phyloP scores from a whole-genome alignment of 2,797 vertebrate species.

The Pogonophryne albipinna region DNA sequence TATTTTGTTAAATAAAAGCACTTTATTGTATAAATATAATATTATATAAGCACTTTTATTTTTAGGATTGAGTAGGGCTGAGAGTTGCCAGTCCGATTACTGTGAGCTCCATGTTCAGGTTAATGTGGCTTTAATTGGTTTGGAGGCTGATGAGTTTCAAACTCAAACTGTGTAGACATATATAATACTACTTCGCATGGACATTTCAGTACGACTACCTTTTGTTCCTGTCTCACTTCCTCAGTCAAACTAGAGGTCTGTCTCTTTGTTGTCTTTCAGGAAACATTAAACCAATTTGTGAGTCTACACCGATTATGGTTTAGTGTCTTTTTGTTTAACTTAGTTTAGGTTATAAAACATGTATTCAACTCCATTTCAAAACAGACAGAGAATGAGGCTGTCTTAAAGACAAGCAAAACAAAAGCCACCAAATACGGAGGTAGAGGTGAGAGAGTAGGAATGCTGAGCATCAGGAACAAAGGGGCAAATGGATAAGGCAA shows the following conservation, averaged over 20 bases:
- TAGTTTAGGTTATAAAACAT: conserved; percentile 14
- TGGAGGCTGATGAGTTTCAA: conserved; percentile 4
- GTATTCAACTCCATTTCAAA: conserved; percentile 15
- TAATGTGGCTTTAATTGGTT: not conserved
- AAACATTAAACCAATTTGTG: not conserved
- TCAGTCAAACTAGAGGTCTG: conserved; percentile 35
- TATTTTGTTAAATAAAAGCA: not conserved
- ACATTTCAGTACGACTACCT: not conserved
- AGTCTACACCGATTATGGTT: conserved; percentile 6
- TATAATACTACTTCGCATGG: not conserved
- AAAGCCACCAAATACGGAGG: not conserved
- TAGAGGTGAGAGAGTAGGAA: conserved; percentile 20
- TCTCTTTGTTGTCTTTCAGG: conserved; percentile 13
- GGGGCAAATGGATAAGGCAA: conserved; percentile 21
- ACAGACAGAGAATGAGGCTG: not conserved
- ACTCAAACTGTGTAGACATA: not conserved
- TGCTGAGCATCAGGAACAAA: conserved; percentile 7
- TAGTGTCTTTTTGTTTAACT: conserved; percentile 14
- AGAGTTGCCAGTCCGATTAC: not conserved
- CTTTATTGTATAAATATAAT: not conserved
- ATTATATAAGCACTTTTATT: not conserved
- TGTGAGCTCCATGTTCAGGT: too few relatives aligned
- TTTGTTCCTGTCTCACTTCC: conserved; percentile 12
- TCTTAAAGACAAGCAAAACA: conserved; percentile 1
- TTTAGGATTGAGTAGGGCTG: not conserved